Evolutionary conservation across 2,113 vertebrate species (phyloP), one percentile per base, ranked within the genome.

Genomic region (Zosterops borbonicus): DNA sequence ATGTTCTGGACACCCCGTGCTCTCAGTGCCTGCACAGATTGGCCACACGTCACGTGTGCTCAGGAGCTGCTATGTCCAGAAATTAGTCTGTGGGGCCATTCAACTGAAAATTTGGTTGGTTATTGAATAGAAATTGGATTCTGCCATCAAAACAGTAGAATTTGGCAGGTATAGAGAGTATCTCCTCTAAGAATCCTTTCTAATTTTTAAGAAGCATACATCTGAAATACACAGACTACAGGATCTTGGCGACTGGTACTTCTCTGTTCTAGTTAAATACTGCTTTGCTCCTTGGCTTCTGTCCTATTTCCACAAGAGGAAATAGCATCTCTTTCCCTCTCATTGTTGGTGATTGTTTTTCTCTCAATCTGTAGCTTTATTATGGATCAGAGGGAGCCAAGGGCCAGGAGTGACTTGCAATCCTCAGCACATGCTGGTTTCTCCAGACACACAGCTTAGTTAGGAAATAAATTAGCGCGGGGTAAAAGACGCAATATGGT

Each of bases 321-420:
- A 94, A 84, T 25, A 84, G 60, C 83, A 81, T 87, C 31, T 89
- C 73, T 80, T 92, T 84, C 37, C 46, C 12, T 76, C 46, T 76
- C 3, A 0, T 73, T 73, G 79, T 3, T 87, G 82, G 59, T 83
- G 55, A 83, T 84, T 77, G 52, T 92, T 96, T 93, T 92, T 93
- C 68, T 95, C 77, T 89, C 92, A 89, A 25, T 92, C 92, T 93
- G 86, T 81, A 92, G 94, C 69, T 96, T 93, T 95, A 78, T 87
- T 78, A 68, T 12, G 64, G 68, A 92, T 81, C 65, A 92, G 53
- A 63, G 63, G 16, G 25, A 95, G 56, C 79, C 85, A 88, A 63
- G 60, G 90, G 75, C 71, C 93, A 92, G 63, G 59, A 96, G 85
- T 58, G 71, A 79, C 75, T 93, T 35, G 68, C 75, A 83, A 27